phyloP scores from a whole-genome alignment of 1,140 invertebrate genomes.

The Carcinoscorpius rotundicauda region DNA sequence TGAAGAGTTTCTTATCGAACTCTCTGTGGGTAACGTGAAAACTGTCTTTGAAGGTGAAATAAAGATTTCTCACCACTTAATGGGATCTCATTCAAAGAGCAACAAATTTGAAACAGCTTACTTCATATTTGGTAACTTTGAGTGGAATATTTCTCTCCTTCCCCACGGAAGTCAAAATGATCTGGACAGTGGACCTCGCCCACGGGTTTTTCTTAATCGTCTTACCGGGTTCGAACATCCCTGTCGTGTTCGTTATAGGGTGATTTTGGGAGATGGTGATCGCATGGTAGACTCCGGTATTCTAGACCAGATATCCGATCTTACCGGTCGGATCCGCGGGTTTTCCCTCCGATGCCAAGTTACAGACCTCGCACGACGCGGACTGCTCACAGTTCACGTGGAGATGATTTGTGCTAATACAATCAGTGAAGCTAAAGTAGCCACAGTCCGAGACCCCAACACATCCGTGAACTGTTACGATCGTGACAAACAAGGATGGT shows the following conservation, averaged over 20 bases:
- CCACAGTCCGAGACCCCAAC: constrained; percentile 18
- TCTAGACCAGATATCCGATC: constrained; percentile 61
- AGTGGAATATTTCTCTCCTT: constrained; percentile 43
- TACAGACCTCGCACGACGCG: constrained; percentile 36
- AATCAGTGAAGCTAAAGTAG: constrained; percentile 52
- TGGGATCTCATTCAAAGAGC: too few species aligned
- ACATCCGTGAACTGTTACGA: constrained; percentile 58
- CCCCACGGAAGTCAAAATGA: too few species aligned
- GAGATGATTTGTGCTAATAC: constrained; percentile 64
- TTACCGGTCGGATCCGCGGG: constrained; percentile 55
- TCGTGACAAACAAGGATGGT: constrained; percentile 71
- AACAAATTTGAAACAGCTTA: too few species aligned
- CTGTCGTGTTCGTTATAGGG: constrained; percentile 57
- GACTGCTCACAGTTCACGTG: constrained; percentile 49
- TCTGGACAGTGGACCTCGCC: not conserved
- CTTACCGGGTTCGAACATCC: constrained; percentile 69
- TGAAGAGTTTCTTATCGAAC: constrained; percentile 68
- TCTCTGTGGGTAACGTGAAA: constrained; percentile 60
- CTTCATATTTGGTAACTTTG: constrained; percentile 64
- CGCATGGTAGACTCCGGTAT: constrained; percentile 57
- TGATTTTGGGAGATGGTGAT: constrained; percentile 58
- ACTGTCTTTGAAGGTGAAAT: constrained; percentile 63
- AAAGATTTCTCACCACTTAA: not conserved
- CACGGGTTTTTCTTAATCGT: constrained; percentile 42
- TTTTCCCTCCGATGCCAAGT: constrained; percentile 53